These are phyloP conservation scores for Lordiphosa clarofinis DNA, from an alignment of 1,140 invertebrate species.

Conservation along the genomic window DNA sequence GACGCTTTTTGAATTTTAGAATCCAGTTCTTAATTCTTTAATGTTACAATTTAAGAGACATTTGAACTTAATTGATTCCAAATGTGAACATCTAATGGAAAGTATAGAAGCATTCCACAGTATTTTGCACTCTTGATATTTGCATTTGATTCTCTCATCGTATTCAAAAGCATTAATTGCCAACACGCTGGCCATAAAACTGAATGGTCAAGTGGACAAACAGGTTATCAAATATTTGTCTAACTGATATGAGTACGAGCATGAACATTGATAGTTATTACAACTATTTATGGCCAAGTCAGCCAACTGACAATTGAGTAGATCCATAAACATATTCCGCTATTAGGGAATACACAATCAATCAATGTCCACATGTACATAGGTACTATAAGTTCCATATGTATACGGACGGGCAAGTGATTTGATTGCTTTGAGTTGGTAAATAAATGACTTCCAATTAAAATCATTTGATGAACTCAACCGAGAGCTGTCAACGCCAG, in stretches of 20 bases:
- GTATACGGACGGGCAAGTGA: conserved; percentile 45
- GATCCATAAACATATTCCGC: not conserved
- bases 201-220: conserved; percentile 1
- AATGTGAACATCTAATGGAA: too few relatives aligned
- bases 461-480: conserved; percentile 68
- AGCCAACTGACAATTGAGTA: conserved; percentile 5
- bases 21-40: too few relatives aligned
- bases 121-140: too few relatives aligned
- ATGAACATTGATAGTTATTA: conserved; percentile 6
- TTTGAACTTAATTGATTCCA: too few relatives aligned
- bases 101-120: too few relatives aligned
- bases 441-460: conserved; percentile 76
- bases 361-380: conserved; percentile 23
- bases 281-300: conserved; percentile 1
- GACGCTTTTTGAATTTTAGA: too few relatives aligned
- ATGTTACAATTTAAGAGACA: too few relatives aligned
- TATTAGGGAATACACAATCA: conserved; percentile 33
- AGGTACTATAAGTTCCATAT: conserved; percentile 3
- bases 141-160: too few relatives aligned
- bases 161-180: too few relatives aligned
- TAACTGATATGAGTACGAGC: conserved; percentile 2
- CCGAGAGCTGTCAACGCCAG: conserved; percentile 57
- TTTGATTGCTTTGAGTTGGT: conserved; percentile 64
- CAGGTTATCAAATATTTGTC: conserved; percentile 5
- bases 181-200: not conserved